Base-by-base conservation (phyloP, 1,140 invertebrate species). In the Tetragonula clypearis region DNA sequence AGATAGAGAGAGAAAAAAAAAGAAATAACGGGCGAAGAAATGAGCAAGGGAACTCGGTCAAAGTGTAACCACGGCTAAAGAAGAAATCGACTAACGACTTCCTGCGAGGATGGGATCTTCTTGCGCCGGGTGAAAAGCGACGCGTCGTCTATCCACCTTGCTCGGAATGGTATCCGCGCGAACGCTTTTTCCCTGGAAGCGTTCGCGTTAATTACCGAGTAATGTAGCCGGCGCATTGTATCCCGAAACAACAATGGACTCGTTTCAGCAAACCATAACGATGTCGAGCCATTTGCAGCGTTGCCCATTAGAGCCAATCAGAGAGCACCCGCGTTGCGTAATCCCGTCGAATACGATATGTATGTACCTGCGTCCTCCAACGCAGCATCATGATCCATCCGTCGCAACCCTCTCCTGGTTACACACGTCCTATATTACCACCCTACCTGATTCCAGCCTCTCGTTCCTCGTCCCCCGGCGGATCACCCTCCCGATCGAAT, bases 301-400 rank as follows among this genome's bases (percentile, higher is more conserved):
- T 78, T 86, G 81, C 62, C 88, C 85, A 92, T 93, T 92, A 92
- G 85, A 91, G 86, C 91, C 91, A 93, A 92, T 93, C 92, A 90
- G 87, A 90, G 88, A 90, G 91, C 86, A 89, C 79, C 75, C 75
- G 82, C 87, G 88, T 92, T 93, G 92, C 91, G 91, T 92, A 93
- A 93, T 93, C 92, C 91, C 88, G 78, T 91, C 85, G 90, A 91
- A 90, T 87, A 65, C 88, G 91, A 91, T 90, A 92, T 86, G 88
- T 90, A 92, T 84, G 88, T 82, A 86, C 41, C 41, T 8, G 41
- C 86, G 82, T 90, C 75, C 86, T 89, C 79, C 82, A 66, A 79
- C 85, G 56, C 19, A 17, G 17, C 79, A 88, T 86, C 81, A 90
- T 82, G 88, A 89, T 84, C 86, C 86, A 89, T 84, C 86, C 86